Evolutionary conservation across 2,888 invertebrate genomes (phyloP).

Genomic region (Tipula vernalis): DNA sequence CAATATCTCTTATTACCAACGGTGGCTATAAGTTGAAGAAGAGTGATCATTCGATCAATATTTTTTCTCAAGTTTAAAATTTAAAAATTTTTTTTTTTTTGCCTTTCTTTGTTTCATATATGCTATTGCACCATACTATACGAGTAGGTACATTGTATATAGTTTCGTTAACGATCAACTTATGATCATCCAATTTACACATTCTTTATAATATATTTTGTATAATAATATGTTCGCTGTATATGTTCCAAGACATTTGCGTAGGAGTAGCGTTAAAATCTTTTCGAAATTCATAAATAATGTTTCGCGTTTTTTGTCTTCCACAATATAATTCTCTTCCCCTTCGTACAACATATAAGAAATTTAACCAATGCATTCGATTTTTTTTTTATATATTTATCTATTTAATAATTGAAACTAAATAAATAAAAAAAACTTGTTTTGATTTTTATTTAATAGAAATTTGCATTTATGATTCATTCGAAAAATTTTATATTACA

Average conservation of each 20-base stretch:
- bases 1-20: too few relatives aligned
- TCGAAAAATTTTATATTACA: background rate
- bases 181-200: constrained; percentile 4
- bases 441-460: background rate
- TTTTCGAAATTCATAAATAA: background rate
- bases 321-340: background rate
- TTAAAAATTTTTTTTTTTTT: too few relatives aligned
- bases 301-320: constrained; percentile 4
- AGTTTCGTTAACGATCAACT: background rate
- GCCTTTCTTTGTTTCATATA: background rate
- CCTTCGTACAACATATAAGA: background rate
- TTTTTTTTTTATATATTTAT: background rate
- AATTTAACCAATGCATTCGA: background rate
- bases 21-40: too few relatives aligned
- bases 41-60: too few relatives aligned
- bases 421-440: background rate
- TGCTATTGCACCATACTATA: background rate
- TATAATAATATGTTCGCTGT: background rate
- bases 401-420: background rate
- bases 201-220: background rate
- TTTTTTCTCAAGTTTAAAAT: too few relatives aligned
- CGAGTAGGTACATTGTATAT: background rate
- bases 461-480: constrained; percentile 4
- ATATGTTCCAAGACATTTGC: background rate
- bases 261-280: background rate